Base-by-base conservation (phyloP, 2,113 vertebrate genomes). In the Phasianus colchicus region DNA sequence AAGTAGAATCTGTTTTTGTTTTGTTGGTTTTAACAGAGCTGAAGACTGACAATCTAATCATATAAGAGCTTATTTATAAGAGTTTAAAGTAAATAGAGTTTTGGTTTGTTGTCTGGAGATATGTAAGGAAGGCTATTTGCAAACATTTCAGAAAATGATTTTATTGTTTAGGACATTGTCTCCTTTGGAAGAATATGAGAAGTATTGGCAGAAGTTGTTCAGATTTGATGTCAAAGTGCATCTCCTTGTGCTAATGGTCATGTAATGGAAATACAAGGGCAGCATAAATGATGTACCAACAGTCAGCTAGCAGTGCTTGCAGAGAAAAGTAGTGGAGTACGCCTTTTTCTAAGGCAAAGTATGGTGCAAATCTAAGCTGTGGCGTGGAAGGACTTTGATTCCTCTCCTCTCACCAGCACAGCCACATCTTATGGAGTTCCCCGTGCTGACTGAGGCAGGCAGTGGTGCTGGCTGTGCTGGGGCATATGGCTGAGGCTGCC, bases 1-100 rank as follows among this genome's bases (percentile, higher is more conserved):
- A 98, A 99, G 98, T 98, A 75, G 77, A 83, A 40, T 57, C 15
- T 38, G 6, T 92, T 94, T 22, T 71, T 90, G 7, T 69, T 86
- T 57, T 86, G 40, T 75, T 83, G 47, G 4, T 82, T 90, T 90
- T 86, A 58, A 64, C 20, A 9, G 3, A 36, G 21, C 18, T 47
- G 38, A 70, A 43, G 48, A 20, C 34, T 74, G 40, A 72, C 9
- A 19, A 67, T 11, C 24, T 50, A 42, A 69, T 29, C 57, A 27
- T 38, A 0, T 34, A 42, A 66, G 6, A 40, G 27, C 64, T 92
- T 67, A 45, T 75, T 79, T 42, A 24, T 58, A 29, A 47, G 61
- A 29, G n/a, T 58, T 83, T 83, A 18, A 38, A 34, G 38, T 58
- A 66, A 32, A 22, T 74, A 22, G 34, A 67, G 4, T 83, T 86